A percentile compares a stretch with the other conserved stretches of the same genome.
Evolutionary conservation across 2,113 vertebrate genomes (phyloP).

Genomic region (Salvelinus fontinalis): DNA sequence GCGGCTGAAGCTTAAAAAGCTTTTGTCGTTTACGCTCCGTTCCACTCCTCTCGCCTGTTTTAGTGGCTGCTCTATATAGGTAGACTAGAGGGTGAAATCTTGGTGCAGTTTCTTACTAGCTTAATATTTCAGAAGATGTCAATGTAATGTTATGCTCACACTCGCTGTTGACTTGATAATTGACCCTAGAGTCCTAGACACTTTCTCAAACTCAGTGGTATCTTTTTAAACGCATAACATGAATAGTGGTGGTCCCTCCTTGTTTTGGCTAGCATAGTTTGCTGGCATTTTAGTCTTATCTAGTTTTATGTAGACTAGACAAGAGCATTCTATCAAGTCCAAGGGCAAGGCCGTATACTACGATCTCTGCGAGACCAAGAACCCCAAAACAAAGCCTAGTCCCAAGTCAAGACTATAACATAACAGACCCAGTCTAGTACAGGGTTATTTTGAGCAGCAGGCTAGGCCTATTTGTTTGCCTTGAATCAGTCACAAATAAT

Average conservation of each 20-base stretch:
- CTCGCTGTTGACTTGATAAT: background rate
- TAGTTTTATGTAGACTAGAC: background rate
- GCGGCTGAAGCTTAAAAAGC: slow-evolving; percentile 33
- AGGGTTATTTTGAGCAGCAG: too few species aligned
- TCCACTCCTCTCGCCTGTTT: background rate
- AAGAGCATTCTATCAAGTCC: background rate
- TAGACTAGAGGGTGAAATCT: background rate
- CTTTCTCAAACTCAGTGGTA: background rate
- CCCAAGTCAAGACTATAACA: background rate
- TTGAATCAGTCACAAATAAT: background rate
- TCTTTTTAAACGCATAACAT: background rate
- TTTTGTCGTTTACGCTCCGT: slow-evolving; percentile 33
- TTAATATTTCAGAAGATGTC: background rate
- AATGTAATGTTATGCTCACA: background rate
- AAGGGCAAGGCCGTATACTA: background rate
- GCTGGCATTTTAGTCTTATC: background rate
- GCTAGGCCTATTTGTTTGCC: background rate
- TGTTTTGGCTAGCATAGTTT: background rate
- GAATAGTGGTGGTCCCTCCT: background rate
- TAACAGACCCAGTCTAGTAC: too few species aligned
- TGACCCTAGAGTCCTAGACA: background rate
- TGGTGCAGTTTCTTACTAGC: background rate
- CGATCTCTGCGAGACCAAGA: background rate
- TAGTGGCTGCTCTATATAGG: background rate
- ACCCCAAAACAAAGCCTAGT: background rate